Evolutionary conservation across 2,113 vertebrate species (phyloP), one percentile per base, ranked within the genome.

Genomic region (Muntiacus muntjak): DNA sequence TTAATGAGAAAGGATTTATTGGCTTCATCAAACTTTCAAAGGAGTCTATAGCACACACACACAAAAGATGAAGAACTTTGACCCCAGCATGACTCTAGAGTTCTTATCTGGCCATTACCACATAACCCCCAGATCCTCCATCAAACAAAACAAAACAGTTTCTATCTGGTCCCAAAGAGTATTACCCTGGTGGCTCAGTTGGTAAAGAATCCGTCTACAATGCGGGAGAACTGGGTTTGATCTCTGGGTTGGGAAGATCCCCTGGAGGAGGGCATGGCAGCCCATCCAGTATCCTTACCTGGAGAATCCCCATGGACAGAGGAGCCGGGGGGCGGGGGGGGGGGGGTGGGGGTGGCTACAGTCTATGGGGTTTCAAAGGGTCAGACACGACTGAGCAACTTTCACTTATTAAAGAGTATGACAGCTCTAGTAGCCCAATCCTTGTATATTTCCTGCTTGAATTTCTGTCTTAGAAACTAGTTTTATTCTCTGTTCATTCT

Each of bases 11-110:
- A 85, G 25, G 3, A 5, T 76, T 83, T 83, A 96, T 71, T 93
- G 78, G 40, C 28, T 45, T 79, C 33, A 83, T 91, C 82, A 97
- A 16, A 88, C 17, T 97, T 93, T 88, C 47, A 87, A 94, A 94
- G 28, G 26, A 28, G 11, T 88, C 40, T 5, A 28, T 26, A 54
- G 21, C 2, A 58, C 5, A 43, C 28, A 78, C 4, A 62, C 7
- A 89, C 11, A 52, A 60, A 58, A 40, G 11, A 67, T 45, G n/a
- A 55, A 71, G 43, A 55, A 62, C 28, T 30, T 36, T 3, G n/a
- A 86, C 6, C 19, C 60, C 57, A 47, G 25, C 23, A 60, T 30
- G 62, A 92, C 45, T 84, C 25, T 92, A 28, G 83, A 93, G 90
- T 91, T 97, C 78, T 55, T 50, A 40, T 58, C 36, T 87, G 50